These are phyloP conservation scores for Epistrophella euchroma DNA, from an alignment of 2,888 invertebrate species.

Conservation along the genomic window DNA sequence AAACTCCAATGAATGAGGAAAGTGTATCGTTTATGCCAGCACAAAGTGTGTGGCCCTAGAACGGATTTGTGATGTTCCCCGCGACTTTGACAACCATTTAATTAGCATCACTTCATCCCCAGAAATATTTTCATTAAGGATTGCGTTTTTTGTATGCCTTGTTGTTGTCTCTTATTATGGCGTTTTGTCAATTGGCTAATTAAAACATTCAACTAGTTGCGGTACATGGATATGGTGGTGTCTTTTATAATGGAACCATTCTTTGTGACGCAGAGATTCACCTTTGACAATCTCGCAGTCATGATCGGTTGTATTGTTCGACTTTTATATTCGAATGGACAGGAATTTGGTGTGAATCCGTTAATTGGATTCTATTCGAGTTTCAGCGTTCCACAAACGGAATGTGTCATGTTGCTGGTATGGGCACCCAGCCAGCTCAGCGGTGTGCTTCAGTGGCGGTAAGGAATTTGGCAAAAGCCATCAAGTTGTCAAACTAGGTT, in stretches of 20 bases:
- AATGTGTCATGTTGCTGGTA: slow-evolving; percentile 42
- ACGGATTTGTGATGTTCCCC: slow-evolving; percentile 40
- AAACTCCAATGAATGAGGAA: slow-evolving; percentile 75
- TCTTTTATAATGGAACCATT: slow-evolving; percentile 1
- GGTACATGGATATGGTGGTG: slow-evolving; percentile 8
- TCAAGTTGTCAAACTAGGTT: slow-evolving; percentile 66
- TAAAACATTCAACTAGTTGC: slow-evolving; percentile 64
- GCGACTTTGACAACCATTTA: slow-evolving; percentile 74
- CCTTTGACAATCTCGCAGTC: slow-evolving; percentile 60
- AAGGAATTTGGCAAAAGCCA: slow-evolving; percentile 68
- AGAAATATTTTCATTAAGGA: slow-evolving; percentile 73
- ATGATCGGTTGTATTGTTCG: slow-evolving; percentile 32
- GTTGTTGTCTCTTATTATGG: slow-evolving; percentile 23
- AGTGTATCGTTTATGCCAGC: slow-evolving; percentile 45
- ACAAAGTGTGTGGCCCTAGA: slow-evolving; percentile 70
- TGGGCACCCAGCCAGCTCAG: slow-evolving; percentile 47
- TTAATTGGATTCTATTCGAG: slow-evolving; percentile 74
- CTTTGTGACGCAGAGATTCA: slow-evolving; percentile 58
- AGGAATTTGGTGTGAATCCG: slow-evolving; percentile 74
- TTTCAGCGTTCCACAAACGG: slow-evolving; percentile 47
- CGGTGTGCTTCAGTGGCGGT: slow-evolving; percentile 66
- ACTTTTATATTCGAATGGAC: background rate
- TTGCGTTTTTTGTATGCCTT: background rate
- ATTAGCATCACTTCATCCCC: slow-evolving; percentile 73
- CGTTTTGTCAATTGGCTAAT: slow-evolving; percentile 67